Evolutionary conservation across 2,888 invertebrate genomes (phyloP).

Genomic region (Xestia ashworthii): DNA sequence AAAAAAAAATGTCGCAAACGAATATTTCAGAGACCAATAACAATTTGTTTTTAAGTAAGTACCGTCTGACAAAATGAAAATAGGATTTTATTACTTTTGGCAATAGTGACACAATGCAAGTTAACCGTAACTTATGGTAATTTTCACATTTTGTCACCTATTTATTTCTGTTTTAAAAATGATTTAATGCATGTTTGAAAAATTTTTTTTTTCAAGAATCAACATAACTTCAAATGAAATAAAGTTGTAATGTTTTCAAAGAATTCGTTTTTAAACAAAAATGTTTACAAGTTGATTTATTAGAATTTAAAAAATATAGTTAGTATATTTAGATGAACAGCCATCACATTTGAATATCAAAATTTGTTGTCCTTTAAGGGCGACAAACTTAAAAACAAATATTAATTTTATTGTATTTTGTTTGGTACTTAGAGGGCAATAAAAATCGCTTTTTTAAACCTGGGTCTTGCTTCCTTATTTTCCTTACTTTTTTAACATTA

Average conservation of each 20-base stretch:
- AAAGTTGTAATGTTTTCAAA: not conserved
- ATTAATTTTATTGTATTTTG: slow-evolving; percentile 10
- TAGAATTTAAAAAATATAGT: not conserved
- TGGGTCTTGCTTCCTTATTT: not conserved
- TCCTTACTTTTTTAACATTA: not conserved
- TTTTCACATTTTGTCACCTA: not conserved
- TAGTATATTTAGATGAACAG: not conserved
- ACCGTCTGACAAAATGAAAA: slow-evolving; percentile 18
- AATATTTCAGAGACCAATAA: slow-evolving; percentile 28
- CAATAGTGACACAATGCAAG: not conserved
- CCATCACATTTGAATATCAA: not conserved
- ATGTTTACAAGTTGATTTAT: not conserved
- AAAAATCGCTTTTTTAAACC: slow-evolving; percentile 2
- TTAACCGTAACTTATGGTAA: not conserved
- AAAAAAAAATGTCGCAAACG: slow-evolving; percentile 7
- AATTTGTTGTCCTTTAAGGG: slow-evolving; percentile 1
- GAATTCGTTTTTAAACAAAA: no score
- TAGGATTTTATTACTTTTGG: slow-evolving; percentile 7
- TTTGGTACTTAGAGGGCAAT: not conserved
- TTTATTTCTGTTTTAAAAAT: not conserved
- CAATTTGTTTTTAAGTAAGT: no score
- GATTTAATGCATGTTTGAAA: slow-evolving; percentile 7
- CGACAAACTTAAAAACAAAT: slow-evolving; percentile 21
- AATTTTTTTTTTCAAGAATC: not conserved
- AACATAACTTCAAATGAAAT: not conserved